Base-by-base conservation (phyloP, 2,797 vertebrate species). In the Galagoides demidoff region DNA sequence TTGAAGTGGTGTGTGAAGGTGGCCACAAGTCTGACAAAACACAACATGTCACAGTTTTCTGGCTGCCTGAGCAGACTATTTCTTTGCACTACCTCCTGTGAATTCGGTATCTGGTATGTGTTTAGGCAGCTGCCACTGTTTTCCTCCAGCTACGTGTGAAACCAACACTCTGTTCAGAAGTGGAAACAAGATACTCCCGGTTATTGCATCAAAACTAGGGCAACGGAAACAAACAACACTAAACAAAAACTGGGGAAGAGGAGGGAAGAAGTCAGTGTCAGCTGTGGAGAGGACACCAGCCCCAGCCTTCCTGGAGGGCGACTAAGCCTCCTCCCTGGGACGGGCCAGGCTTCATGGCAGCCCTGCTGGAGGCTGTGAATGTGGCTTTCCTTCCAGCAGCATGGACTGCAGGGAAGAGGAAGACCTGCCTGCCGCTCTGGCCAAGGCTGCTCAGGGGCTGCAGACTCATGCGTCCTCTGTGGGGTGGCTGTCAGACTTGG, bases 111-210 rank as follows among this genome's bases (percentile, higher is more conserved):
- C 39, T 13, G 88, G n/a, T 27, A 0, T 27, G 73, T 39, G 59
- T 87, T 77, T 6, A 27, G 93, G 85, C 84, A 84, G 64, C 96
- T 93, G 88, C 64, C 52, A n/a, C 88, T n/a, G 71, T 43, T 95
- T 59, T 31, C 78, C n/a, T 63, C 59, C 14, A 37, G 71, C 43
- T 17, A 37, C 20, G 0, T 29, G 91, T 11, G 82, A 74, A 79
- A 73, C n/a, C 85, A 20, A 55, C 85, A 61, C 34, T 57, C 87
- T 31, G 49, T 45, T 22, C 34, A 4, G 34, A 78, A 61, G 89
- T 61, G 31, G 71, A 77, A 90, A 76, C 83, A 64, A 43, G 77
- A 87, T 23, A 1, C 23, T 73, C 57, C 57, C 34, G n/a, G 20
- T 14, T 22, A 10, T 5, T 2, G 61, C 61, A 10, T 34, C 52